Evolutionary conservation across 2,888 invertebrate genomes (phyloP), one percentile per base, ranked within the genome.

Genomic region (Acleris cristana): DNA sequence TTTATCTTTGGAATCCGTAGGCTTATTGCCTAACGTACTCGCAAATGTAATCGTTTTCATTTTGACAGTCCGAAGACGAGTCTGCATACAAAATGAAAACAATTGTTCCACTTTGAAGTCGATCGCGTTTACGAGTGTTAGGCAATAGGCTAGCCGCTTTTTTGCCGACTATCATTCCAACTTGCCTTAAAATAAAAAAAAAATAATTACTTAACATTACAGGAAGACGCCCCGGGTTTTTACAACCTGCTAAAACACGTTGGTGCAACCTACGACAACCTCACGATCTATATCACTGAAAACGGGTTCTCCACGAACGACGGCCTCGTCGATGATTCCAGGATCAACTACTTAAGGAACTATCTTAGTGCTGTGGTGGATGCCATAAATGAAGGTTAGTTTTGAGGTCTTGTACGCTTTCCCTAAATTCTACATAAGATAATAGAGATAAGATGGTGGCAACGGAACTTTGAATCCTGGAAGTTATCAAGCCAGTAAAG

Each of bases 241-340:
- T 74, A 73, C 65, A 34, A 70, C 4, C 55, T 75, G 2, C 30
- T 78, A 3, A 59, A 54, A 16, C 64, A 76, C 21, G 55, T 78
- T 1, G 70, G 70, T 23, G 60, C 71, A 1, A 70, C 40, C 0
- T 78, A 75, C 63, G 70, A 70, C 44, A 73, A 73, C 52, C 73
- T 75, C 2, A 61, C 49, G 2, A 65, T 76, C 0, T 76, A 71
- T 26, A 80, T 94, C 1, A 92, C 92, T 1, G 95, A 95, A 77
- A 94, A 93, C 68, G 94, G 94, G 8, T 83, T 82, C 70, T 81
- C 86, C 30, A 89, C 90, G 45, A 58, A 59, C 0, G 88, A 84
- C 12, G 79, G 81, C n/a, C 71, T 86, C 4, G 72, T 84, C 1
- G 94, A 94, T 74, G 70, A 74, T 0, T 79, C 78, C 16, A 75